A percentile compares a stretch with the other conserved stretches of the same genome.
Evolutionary conservation across 2,113 vertebrate species (phyloP).

Genomic region (Nannospalax galili): DNA sequence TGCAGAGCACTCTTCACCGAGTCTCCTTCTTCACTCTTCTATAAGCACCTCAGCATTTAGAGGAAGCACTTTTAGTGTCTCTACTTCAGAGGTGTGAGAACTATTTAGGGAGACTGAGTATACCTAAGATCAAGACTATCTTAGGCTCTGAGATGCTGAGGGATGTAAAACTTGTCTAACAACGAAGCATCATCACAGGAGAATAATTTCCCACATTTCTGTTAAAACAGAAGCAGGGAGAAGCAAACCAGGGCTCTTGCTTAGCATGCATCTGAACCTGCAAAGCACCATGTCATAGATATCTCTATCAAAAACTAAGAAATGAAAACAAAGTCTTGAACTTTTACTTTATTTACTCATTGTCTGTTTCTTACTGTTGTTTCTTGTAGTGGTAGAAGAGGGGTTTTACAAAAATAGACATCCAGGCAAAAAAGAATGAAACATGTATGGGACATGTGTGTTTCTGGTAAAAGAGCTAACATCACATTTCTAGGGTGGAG

Average conservation of each 20-base stretch:
- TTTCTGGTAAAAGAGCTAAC: not conserved
- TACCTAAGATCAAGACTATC: not conserved
- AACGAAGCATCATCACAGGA: not conserved
- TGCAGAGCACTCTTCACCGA: fast-evolving
- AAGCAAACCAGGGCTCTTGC: not conserved
- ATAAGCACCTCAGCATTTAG: not conserved
- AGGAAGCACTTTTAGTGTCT: not conserved
- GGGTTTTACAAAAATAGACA: not conserved
- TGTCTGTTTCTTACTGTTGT: not conserved
- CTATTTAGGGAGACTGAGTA: not conserved
- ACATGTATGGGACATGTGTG: not conserved
- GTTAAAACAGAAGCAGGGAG: too few species aligned
- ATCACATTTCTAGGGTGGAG: not conserved
- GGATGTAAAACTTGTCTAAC: not conserved
- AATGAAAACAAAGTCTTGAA: not conserved
- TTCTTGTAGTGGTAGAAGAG: not conserved
- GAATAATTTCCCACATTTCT: too few species aligned
- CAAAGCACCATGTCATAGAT: not conserved
- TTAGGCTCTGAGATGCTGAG: not conserved
- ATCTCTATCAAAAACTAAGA: not conserved
- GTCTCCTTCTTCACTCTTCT: not conserved
- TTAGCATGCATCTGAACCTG: too few species aligned
- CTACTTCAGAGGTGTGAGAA: too few species aligned
- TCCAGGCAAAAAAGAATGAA: not conserved
- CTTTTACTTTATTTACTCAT: not conserved